Conservation (phyloP, 2,888 invertebrate genomes). For the Drosophila meridiana region DNA sequence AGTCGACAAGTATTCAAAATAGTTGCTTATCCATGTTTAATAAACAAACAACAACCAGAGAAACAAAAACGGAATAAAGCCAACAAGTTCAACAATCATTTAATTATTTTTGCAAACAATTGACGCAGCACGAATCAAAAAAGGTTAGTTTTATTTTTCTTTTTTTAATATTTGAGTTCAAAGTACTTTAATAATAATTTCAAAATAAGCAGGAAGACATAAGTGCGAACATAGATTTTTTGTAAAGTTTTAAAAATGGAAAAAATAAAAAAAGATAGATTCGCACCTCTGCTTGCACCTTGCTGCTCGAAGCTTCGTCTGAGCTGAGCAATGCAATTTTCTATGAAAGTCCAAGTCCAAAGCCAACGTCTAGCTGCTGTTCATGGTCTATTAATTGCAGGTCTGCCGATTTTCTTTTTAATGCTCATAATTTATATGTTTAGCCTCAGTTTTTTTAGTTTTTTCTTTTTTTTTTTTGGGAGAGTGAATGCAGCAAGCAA, state of each 20-base stretch:
- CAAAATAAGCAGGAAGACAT: constrained; percentile 4
- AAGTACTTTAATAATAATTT: not conserved
- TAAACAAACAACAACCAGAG: not conserved
- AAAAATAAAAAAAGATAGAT: not conserved
- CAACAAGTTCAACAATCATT: constrained; percentile 10
- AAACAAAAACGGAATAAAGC: constrained; percentile 9
- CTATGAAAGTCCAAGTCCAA: constrained; percentile 22
- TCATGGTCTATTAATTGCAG: constrained; percentile 75
- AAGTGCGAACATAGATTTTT: not conserved
- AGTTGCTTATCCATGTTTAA: constrained; percentile 24
- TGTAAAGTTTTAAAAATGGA: not conserved
- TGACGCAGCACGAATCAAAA: constrained; percentile 3
- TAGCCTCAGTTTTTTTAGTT: not conserved
- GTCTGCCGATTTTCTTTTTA: constrained; percentile 63
- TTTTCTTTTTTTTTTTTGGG: not conserved
- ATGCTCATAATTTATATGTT: constrained; percentile 26
- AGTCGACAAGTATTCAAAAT: constrained; percentile 32
- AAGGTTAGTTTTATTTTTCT: constrained; percentile 36
- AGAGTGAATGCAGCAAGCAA: constrained; percentile 22
- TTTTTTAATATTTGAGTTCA: constrained; percentile 2
- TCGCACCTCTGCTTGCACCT: not conserved
- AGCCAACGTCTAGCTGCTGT: constrained; percentile 63
- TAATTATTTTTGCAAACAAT: constrained; percentile 23
- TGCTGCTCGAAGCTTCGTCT: constrained; percentile 6
- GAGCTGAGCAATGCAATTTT: constrained; percentile 31